These are phyloP conservation scores for Orthonyx spaldingii DNA, from an alignment of 2,113 vertebrate species.

Conservation along the genomic window DNA sequence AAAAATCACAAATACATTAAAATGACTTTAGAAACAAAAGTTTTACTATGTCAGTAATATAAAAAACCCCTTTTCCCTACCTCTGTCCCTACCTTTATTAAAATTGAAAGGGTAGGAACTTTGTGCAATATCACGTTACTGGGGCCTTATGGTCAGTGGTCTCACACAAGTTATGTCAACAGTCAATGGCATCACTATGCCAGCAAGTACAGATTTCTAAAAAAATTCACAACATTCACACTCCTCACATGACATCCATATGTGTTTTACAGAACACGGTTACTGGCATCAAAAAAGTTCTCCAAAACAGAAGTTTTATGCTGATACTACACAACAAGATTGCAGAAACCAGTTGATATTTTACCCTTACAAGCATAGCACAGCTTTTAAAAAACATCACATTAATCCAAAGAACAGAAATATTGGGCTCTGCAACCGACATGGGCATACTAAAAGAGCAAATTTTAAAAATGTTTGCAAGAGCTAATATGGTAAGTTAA, in stretches of 20 bases:
- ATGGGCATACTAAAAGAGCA: neutral
- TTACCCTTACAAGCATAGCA: neutral
- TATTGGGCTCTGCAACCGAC: rapidly evolving
- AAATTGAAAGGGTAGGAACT: neutral
- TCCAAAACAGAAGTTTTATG: neutral
- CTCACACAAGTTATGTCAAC: neutral
- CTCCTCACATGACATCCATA: neutral
- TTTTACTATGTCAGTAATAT: neutral
- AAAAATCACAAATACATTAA: neutral
- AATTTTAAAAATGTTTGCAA: neutral
- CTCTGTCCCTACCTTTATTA: neutral
- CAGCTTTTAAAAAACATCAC: neutral
- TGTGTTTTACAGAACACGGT: neutral
- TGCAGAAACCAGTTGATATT: neutral
- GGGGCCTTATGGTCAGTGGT: no score
- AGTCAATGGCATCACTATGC: neutral
- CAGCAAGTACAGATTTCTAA: neutral
- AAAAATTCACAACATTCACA: neutral
- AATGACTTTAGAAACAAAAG: neutral
- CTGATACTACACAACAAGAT: neutral
- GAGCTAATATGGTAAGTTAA: neutral
- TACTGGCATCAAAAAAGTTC: neutral
- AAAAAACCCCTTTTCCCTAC: neutral
- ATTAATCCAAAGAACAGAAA: neutral
- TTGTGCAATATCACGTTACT: neutral